Evolutionary conservation across 2,888 invertebrate species (phyloP).

Genomic region (Pristionchus mayeri): DNA sequence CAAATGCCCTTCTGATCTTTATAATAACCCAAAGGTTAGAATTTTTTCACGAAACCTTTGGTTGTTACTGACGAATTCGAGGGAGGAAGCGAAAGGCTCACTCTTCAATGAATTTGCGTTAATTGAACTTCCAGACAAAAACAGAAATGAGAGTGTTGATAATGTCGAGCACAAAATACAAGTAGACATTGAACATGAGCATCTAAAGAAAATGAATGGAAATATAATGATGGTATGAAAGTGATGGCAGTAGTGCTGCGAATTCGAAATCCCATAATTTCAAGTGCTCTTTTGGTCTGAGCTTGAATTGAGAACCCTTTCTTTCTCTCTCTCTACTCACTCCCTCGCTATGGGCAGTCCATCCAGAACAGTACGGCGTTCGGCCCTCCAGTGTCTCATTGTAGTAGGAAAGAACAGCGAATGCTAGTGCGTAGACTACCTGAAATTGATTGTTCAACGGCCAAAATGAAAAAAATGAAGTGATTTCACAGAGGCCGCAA

Average conservation of each 20-base stretch:
- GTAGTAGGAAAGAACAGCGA: neutral
- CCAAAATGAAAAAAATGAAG: neutral
- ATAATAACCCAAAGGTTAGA: too few species aligned
- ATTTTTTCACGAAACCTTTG: too few species aligned
- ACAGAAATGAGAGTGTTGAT: slow-evolving; percentile 14
- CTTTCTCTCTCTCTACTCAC: too few species aligned
- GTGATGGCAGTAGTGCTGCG: too few species aligned
- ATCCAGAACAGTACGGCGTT: slow-evolving; percentile 10
- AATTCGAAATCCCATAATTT: too few species aligned
- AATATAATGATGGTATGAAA: neutral
- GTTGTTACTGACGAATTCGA: too few species aligned
- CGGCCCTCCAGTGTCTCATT: neutral
- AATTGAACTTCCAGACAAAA: slow-evolving; percentile 23
- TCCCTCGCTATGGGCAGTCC: neutral
- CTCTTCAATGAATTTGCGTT: neutral
- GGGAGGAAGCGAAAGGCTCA: too few species aligned
- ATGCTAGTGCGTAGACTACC: neutral
- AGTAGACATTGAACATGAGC: slow-evolving; percentile 31
- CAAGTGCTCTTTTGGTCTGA: too few species aligned
- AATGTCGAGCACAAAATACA: neutral
- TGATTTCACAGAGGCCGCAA: neutral
- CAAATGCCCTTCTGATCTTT: too few species aligned
- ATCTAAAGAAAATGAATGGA: neutral
- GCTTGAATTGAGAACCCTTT: too few species aligned
- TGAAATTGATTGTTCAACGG: too few species aligned